phyloP scores from a whole-genome alignment of 1,140 invertebrate species.

The Drosophila sturtevanti region DNA sequence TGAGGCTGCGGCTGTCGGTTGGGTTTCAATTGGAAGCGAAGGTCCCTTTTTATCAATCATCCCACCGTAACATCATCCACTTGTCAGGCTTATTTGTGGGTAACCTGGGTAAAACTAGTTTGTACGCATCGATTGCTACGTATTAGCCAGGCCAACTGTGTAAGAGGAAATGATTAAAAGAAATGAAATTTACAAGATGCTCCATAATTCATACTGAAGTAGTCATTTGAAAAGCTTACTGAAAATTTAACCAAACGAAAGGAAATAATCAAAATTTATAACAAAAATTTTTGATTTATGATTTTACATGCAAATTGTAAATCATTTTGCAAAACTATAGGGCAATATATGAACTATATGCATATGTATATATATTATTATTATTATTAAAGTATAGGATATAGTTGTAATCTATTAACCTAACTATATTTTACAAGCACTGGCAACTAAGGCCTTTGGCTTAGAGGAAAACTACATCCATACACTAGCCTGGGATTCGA shows the following conservation, averaged over 20 bases:
- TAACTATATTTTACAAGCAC: no score
- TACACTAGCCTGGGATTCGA: no score
- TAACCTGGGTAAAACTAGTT: slow-evolving; percentile 8
- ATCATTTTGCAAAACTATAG: no score
- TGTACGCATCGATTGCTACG: background rate
- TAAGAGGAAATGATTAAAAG: slow-evolving; percentile 1
- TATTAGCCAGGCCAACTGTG: background rate
- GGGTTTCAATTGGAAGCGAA: background rate
- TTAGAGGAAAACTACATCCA: no score
- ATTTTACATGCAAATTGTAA: no score
- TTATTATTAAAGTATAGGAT: no score
- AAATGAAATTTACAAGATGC: background rate
- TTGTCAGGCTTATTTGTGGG: slow-evolving; percentile 8
- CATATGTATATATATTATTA: no score
- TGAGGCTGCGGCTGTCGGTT: background rate
- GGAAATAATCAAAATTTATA: background rate
- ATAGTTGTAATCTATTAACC: no score
- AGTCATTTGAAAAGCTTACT: background rate
- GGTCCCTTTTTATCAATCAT: slow-evolving; percentile 9
- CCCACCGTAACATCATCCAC: background rate
- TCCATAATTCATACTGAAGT: background rate
- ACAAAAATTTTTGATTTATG: background rate
- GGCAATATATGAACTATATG: no score
- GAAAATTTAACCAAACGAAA: background rate
- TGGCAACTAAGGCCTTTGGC: no score